Percentiles rank a stretch among this genome's conserved stretches.
These are phyloP conservation scores for Drosophila pseudotalamancana DNA, from an alignment of 2,888 invertebrate species.

Conservation along the genomic window DNA sequence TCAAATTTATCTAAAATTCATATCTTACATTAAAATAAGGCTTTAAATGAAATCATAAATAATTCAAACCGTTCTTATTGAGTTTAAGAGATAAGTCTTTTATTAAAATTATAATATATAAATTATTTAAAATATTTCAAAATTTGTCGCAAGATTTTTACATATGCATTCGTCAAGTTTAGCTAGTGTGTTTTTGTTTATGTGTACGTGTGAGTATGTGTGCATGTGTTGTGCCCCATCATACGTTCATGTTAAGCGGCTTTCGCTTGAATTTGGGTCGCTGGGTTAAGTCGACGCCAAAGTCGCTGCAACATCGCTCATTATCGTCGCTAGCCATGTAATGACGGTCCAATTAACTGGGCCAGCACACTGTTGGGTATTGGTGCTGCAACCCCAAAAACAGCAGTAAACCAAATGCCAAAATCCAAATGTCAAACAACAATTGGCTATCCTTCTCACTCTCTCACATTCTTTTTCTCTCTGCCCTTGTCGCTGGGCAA, in stretches of 20 bases:
- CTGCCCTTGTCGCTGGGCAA: constrained; percentile 3
- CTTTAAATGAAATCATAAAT: too few relatives aligned
- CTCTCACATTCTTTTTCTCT: too few relatives aligned
- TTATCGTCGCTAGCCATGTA: constrained; percentile 39
- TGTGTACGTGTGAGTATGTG: not conserved
- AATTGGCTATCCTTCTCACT: constrained; percentile 8
- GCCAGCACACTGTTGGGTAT: constrained; percentile 8
- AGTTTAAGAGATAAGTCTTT: too few relatives aligned
- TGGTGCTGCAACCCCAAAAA: constrained; percentile 18
- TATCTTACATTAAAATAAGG: too few relatives aligned
- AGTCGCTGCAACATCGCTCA: constrained; percentile 19
- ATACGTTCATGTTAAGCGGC: constrained; percentile 31
- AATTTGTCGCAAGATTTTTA: not conserved
- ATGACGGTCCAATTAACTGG: constrained; percentile 42
- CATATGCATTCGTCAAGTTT: not conserved
- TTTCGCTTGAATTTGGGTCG: constrained; percentile 44
- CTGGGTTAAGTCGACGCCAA: constrained; percentile 33
- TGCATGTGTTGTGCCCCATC: not conserved
- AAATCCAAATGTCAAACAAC: constrained; percentile 17
- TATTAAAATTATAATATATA: too few relatives aligned
- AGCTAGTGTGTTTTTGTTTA: not conserved
- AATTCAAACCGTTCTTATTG: too few relatives aligned
- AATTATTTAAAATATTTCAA: too few relatives aligned
- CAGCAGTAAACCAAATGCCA: constrained; percentile 9
- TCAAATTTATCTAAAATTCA: too few relatives aligned